Conservation (phyloP, 2,797 vertebrate species). For the Acomys russatus region DNA sequence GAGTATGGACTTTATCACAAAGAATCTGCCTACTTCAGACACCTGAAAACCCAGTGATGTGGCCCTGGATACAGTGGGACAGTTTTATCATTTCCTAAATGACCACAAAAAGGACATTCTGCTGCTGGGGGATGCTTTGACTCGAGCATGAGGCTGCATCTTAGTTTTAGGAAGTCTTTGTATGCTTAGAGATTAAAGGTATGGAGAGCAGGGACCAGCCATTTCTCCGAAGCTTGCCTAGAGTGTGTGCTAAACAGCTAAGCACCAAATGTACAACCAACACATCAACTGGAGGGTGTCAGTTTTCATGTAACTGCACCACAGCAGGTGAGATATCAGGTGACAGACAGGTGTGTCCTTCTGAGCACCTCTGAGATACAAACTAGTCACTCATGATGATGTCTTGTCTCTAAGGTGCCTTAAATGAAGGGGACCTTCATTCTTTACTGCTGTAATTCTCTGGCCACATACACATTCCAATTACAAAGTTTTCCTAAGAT, state of each 20-base stretch:
- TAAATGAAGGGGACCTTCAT: background rate
- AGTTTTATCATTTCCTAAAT: constrained; percentile 16
- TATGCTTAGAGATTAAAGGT: constrained; percentile 26
- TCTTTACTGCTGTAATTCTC: background rate
- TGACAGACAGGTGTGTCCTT: background rate
- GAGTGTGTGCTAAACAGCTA: constrained; percentile 13
- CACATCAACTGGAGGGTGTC: background rate
- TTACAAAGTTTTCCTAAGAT: background rate
- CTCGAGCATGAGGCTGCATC: constrained; percentile 25
- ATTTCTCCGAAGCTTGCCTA: constrained; percentile 45
- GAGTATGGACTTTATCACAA: background rate
- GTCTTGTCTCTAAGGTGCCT: background rate
- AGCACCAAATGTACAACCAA: background rate
- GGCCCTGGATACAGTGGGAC: background rate
- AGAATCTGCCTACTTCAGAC: background rate
- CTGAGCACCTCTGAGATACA: background rate
- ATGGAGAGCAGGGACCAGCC: constrained; percentile 1
- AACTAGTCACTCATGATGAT: background rate
- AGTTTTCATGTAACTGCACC: background rate
- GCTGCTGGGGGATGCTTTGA: constrained; percentile 29
- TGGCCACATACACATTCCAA: background rate
- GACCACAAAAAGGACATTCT: background rate
- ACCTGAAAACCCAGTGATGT: background rate
- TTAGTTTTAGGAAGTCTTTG: constrained; percentile 45
- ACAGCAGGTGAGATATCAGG: background rate